phyloP scores from a whole-genome alignment of 2,888 invertebrate species.

The Apoda limacodes region DNA sequence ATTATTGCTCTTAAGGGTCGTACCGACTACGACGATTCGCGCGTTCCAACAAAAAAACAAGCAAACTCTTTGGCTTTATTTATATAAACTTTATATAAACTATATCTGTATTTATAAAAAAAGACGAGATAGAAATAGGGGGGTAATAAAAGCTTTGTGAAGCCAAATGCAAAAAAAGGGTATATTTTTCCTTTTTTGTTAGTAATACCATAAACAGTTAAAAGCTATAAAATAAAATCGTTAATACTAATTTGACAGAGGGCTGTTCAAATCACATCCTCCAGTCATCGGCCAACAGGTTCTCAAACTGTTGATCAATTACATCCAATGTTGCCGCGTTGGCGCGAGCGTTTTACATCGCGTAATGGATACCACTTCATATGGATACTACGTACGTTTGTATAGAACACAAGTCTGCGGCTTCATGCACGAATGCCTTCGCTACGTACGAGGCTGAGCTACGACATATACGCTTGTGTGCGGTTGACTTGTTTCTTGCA shows the following conservation, averaged over 20 bases:
- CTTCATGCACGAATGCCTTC: conserved; percentile 56
- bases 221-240: too few species aligned
- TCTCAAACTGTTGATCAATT: conserved; percentile 63
- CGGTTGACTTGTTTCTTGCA: conserved; percentile 12
- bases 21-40: too few species aligned
- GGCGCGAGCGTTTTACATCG: conserved; percentile 50
- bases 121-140: too few species aligned
- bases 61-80: too few species aligned
- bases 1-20: too few species aligned
- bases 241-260: conserved; percentile 36
- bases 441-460: conserved; percentile 42
- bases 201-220: too few species aligned
- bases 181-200: too few species aligned
- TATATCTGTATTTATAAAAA: too few species aligned
- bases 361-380: conserved; percentile 59
- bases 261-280: conserved; percentile 22
- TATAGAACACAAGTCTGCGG: conserved; percentile 29
- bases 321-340: conserved; percentile 47
- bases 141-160: too few species aligned
- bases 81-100: too few species aligned
- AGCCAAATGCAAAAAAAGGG: too few species aligned
- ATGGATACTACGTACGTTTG: conserved; percentile 35
- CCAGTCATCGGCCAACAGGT: conserved; percentile 36
- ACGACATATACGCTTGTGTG: conserved; percentile 15
- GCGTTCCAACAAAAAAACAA: too few species aligned